Evolutionary conservation across 92 coral and sea anemone genomes (phyloP).

Genomic region (Nematostella vectensis): DNA sequence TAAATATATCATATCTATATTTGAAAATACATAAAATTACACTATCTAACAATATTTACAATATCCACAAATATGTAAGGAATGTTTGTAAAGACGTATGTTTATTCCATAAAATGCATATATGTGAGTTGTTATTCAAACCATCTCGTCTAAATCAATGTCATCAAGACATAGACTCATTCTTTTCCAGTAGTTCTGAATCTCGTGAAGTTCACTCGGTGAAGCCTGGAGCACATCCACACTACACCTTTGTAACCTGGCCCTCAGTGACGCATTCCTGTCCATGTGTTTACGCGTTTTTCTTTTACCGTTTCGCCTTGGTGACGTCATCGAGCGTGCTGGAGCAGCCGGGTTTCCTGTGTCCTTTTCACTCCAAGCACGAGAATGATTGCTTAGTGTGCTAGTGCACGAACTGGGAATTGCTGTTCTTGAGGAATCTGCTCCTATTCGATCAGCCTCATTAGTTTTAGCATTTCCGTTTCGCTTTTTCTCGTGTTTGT

Average conservation of each 20-base stretch:
- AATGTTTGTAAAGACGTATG: too few relatives aligned
- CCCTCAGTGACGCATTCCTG: constrained; percentile 15
- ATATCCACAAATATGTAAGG: too few relatives aligned
- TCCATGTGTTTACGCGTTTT: constrained; percentile 9
- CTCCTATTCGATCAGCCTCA: constrained; percentile 4
- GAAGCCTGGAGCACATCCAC: constrained; percentile 37
- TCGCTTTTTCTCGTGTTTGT: too few relatives aligned
- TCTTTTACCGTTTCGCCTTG: constrained; percentile 1
- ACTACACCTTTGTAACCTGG: constrained; percentile 5
- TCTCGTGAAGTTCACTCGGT: constrained; percentile 50
- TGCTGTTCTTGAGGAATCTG: constrained; percentile 24
- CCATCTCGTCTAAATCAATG: constrained; percentile 47
- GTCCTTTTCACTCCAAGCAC: constrained; percentile 14
- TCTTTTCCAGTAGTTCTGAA: constrained; percentile 77
- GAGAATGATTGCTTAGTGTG: constrained; percentile 12
- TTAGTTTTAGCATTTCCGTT: too few relatives aligned
- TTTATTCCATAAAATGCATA: too few relatives aligned
- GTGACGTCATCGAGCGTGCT: background rate
- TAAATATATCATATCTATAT: too few relatives aligned
- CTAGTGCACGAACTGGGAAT: constrained; percentile 19
- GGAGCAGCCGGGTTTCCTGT: background rate
- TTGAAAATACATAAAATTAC: too few relatives aligned
- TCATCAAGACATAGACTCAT: constrained; percentile 84
- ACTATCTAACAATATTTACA: too few relatives aligned
- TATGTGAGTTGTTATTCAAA: too few relatives aligned